Evolutionary conservation across 2,888 invertebrate genomes (phyloP), one percentile per base, ranked within the genome.

Genomic region (Steinernema carpocapsae): DNA sequence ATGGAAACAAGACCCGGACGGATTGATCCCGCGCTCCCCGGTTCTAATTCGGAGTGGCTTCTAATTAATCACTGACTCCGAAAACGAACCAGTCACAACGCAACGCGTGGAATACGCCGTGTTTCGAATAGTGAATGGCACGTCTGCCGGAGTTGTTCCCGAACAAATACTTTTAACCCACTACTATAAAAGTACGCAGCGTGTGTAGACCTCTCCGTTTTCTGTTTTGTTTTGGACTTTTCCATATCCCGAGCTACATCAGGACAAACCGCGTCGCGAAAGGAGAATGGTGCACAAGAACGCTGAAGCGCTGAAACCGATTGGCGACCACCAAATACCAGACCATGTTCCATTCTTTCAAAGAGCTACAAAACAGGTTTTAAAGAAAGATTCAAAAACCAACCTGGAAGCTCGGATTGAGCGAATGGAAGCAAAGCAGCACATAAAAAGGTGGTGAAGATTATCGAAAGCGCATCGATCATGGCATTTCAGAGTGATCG

Each of bases 401-500:
- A 64, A 64, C 64, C 64, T 64, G 64, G 64, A 64, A 32, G 64
- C 14, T 64, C 64, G 64, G 64, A 10, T 22, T 24, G 56, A 56
- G 22, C 24, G 22, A 6, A 3, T 12, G 3, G 26, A 56, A 56
- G 26, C 56, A 56, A 14, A 22, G 56, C 14, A 4, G 56, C 14
- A 26, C 64, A 64, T 64, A 64, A 12, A 17, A 64, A 26, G 7
- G 19, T 32, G 19, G n/a, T 4, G 64, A 17, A 32, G 19, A 64
- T n/a, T 64, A 64, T 26, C 12, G 64, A 26, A 12, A 14, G 7
- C 64, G 22, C 64, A 64, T 64, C 17, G 64, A 37, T 64, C 64
- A 64, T 64, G 64, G 64, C 64, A 64, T 64, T 17, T 64, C 64
- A 64, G 32, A 64, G 64, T 24, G 64, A 32, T 17, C 3, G 29